Base-by-base conservation (phyloP, 2,888 invertebrate species). In the Leucophenga montana region DNA sequence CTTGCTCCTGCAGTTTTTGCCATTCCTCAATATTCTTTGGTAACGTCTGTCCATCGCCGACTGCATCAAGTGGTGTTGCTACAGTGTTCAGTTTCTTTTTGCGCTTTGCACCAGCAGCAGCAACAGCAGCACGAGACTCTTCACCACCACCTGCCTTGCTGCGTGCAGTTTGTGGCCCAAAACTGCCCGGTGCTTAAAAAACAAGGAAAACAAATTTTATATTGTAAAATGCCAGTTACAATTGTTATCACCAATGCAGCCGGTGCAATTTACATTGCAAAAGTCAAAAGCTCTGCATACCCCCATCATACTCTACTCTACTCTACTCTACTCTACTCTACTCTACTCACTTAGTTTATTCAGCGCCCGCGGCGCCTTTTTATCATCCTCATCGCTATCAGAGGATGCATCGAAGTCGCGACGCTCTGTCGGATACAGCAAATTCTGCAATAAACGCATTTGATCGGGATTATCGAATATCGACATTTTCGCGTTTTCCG, bases 1-100 rank as follows among this genome's bases (percentile, higher is more conserved):
- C 90, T 20, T 90, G 89, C n/a, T 89, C 90, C 74, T 91, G 90
- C 67, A 89, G 88, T 50, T 79, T 77, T 50, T 87, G 78, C 89
- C 89, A 90, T 80, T 88, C 85, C 78, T 87, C 83, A 46, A 87
- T 74, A 18, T 75, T 81, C 9, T 75, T 80, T 0, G 83, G 78
- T 54, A 70, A 73, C 31, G 77, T 65, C 9, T 79, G 75, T 69
- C 18, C 0, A 31, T 1, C 54, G 71, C 59, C 2, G n/a, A 6
- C 54, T 9, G 72, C 61, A 31, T 77, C 71, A 62, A 82, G 46
- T 5, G 83, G 83, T 9, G 84, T 83, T 3, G 75, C 74, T 66
- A 78, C 31, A n/a, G 76, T 50, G 65, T 82, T 81, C 0, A 68
- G 66, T 33, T 75, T 72, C 66, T 79, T 84, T 18, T 73, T 78